Conservation (phyloP, 2,797 vertebrate genomes). For the Acridotheres tristis region DNA sequence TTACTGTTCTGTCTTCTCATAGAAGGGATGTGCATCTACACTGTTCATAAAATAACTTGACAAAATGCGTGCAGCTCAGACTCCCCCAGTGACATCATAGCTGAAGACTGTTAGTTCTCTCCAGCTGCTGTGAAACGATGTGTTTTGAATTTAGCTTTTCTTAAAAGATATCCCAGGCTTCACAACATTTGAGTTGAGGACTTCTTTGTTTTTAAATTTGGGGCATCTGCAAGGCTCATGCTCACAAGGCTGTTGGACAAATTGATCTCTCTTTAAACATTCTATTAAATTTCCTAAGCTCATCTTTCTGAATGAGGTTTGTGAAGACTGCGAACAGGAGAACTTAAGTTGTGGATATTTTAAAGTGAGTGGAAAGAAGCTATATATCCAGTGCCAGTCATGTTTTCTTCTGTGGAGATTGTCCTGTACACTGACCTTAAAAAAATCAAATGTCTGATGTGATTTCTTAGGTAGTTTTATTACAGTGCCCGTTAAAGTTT, state of each 20-base stretch:
- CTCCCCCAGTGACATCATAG: background rate
- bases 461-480: background rate
- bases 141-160: background rate
- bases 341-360: background rate
- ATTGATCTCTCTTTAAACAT: background rate
- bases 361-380: background rate
- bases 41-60: background rate
- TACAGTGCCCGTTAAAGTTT: background rate
- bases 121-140: background rate
- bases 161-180: background rate
- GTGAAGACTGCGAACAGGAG: background rate
- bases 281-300: background rate
- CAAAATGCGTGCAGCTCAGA: background rate
- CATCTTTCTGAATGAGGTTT: background rate
- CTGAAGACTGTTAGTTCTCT: background rate
- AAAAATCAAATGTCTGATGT: background rate
- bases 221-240: background rate
- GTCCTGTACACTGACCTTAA: background rate
- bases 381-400: fast-evolving
- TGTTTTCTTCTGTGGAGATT: background rate
- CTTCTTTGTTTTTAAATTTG: background rate
- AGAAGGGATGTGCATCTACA: background rate
- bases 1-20: background rate
- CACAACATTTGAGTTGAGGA: background rate
- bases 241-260: background rate